A percentile compares a stretch with the other conserved stretches of the same genome.
phyloP scores from a whole-genome alignment of 2,888 invertebrate species.

The Diarsia rubi region DNA sequence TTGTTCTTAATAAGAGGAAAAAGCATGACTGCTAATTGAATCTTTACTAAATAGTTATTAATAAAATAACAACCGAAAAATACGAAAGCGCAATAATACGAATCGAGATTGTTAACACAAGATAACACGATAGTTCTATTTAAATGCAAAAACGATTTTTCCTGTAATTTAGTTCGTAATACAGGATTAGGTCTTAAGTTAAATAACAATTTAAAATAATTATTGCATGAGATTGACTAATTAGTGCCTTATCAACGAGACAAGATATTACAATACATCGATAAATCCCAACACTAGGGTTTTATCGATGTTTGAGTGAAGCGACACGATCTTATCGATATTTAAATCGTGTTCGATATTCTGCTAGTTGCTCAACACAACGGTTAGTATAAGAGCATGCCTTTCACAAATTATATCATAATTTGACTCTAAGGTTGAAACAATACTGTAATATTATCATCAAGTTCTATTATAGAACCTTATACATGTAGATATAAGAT shows the following conservation, averaged over 20 bases:
- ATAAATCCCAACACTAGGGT: conserved; percentile 22
- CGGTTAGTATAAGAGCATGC: conserved; percentile 49
- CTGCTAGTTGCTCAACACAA: conserved; percentile 60
- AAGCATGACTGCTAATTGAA: conserved; percentile 21
- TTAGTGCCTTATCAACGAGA: conserved; percentile 36
- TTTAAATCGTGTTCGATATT: conserved; percentile 28
- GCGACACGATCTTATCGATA: conserved; percentile 34
- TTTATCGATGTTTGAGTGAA: conserved; percentile 25
- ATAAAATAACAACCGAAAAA: conserved; percentile 35
- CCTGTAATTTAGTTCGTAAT: conserved; percentile 16
- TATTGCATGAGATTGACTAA: conserved; percentile 42
- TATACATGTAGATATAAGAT: conserved; percentile 62
- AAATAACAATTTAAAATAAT: conserved; percentile 12
- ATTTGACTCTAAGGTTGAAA: conserved; percentile 63
- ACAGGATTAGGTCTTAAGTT: conserved; percentile 27
- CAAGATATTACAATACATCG: conserved; percentile 13
- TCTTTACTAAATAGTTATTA: conserved; percentile 39
- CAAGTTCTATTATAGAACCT: conserved; percentile 50
- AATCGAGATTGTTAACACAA: conserved; percentile 40
- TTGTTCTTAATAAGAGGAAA: conserved; percentile 1
- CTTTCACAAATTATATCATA: conserved; percentile 64
- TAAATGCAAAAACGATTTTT: conserved; percentile 34
- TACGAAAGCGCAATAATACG: conserved; percentile 45
- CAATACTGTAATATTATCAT: conserved; percentile 59
- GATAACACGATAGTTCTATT: conserved; percentile 21